Evolutionary conservation across 2,888 invertebrate genomes (phyloP).

Genomic region (Chloroclystis v-ata): DNA sequence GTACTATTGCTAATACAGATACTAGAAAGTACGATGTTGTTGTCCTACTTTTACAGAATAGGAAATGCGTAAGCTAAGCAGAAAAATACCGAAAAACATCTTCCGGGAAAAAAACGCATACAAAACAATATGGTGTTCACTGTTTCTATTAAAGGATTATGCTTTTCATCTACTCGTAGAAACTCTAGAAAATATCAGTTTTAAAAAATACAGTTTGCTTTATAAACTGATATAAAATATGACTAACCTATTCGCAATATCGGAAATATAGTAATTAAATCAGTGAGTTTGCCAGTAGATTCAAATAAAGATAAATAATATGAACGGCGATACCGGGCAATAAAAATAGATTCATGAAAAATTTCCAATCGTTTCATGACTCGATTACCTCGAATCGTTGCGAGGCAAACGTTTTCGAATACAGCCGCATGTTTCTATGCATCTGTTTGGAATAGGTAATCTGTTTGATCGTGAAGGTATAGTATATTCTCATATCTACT

Average conservation of each 20-base stretch:
- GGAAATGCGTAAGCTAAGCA: constrained; percentile 6
- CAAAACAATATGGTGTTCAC: too few species aligned
- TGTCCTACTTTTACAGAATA: constrained; percentile 12
- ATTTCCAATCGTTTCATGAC: constrained; percentile 7
- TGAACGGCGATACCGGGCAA: too few species aligned
- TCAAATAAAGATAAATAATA: too few species aligned
- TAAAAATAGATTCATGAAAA: too few species aligned
- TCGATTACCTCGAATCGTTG: constrained; percentile 9
- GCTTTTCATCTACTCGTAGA: too few species aligned
- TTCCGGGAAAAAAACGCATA: not conserved
- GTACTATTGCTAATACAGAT: constrained; percentile 20
- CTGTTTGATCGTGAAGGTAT: constrained; percentile 7
- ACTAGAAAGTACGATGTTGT: constrained; percentile 12
- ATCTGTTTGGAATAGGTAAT: constrained; percentile 25
- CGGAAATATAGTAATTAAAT: too few species aligned
- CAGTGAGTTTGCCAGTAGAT: too few species aligned
- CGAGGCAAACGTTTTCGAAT: constrained; percentile 16
- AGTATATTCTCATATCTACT: constrained; percentile 6
- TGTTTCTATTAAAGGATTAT: too few species aligned
- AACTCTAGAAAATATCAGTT: too few species aligned
- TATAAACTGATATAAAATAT: too few species aligned
- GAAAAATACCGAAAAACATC: not conserved
- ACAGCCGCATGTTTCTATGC: constrained; percentile 20
- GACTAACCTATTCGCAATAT: too few species aligned
- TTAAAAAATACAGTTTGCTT: too few species aligned